A percentile compares a stretch with the other conserved stretches of the same genome.
Conservation (phyloP, 1,140 invertebrate species). For the Tachypleus tridentatus region DNA sequence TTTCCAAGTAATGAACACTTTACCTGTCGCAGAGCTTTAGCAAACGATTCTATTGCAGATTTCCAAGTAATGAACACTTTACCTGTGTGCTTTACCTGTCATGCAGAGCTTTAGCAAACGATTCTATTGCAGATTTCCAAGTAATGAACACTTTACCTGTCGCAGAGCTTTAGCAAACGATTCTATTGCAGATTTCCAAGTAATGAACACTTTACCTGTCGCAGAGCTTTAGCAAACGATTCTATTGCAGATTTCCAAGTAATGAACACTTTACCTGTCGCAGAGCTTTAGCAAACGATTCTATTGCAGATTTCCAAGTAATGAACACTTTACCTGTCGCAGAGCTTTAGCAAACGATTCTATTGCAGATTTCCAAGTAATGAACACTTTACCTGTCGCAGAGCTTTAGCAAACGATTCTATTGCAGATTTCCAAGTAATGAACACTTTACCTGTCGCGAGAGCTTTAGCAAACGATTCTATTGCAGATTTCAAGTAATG, state of each 20-base stretch:
- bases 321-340: slow-evolving; percentile 30
- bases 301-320: slow-evolving; percentile 70
- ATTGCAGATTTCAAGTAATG: slow-evolving; percentile 56
- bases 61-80: slow-evolving; percentile 6
- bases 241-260: slow-evolving; percentile 82
- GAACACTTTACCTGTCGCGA: slow-evolving; percentile 33
- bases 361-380: slow-evolving; percentile 61
- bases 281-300: slow-evolving; percentile 83
- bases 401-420: slow-evolving; percentile 88
- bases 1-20: background rate
- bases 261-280: slow-evolving; percentile 30
- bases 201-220: slow-evolving; percentile 29
- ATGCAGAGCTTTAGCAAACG: slow-evolving; percentile 77
- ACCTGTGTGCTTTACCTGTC: no score
- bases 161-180: slow-evolving; percentile 76
- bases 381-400: slow-evolving; percentile 32
- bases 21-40: slow-evolving; percentile 55
- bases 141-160: slow-evolving; percentile 27
- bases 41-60: slow-evolving; percentile 97
- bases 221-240: slow-evolving; percentile 77
- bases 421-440: slow-evolving; percentile 59
- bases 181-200: slow-evolving; percentile 83
- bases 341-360: slow-evolving; percentile 88
- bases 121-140: slow-evolving; percentile 86
- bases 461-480: slow-evolving; percentile 88